phyloP scores from a whole-genome alignment of 2,797 vertebrate species.

The Gymnocypris eckloni region DNA sequence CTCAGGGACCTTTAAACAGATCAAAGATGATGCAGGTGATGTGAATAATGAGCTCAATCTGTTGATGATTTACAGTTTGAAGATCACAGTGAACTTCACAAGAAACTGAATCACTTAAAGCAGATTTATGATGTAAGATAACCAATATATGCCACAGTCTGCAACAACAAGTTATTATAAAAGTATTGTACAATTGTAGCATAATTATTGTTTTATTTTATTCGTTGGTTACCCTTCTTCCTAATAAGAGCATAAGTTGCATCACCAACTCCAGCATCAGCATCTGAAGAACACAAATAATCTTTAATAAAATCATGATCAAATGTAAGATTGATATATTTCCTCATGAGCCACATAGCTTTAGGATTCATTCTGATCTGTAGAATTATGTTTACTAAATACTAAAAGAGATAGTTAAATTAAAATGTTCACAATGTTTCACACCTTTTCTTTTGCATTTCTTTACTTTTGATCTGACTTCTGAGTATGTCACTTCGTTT shows the following conservation, averaged over 20 bases:
- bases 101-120: neutral
- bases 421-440: neutral
- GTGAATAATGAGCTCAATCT: neutral
- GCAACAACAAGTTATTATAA: neutral
- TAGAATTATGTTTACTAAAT: neutral
- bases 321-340: neutral
- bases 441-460: neutral
- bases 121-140: neutral
- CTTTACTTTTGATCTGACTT: neutral
- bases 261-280: neutral
- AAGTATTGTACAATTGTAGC: neutral
- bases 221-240: neutral
- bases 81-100: too few species aligned
- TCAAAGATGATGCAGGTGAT: neutral
- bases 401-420: neutral
- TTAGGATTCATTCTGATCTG: neutral
- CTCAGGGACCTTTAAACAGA: neutral
- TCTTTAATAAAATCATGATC: neutral
- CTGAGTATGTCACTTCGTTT: neutral
- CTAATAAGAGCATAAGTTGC: neutral
- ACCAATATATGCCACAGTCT: neutral
- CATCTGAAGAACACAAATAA: neutral
- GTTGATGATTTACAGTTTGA: neutral
- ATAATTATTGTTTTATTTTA: neutral
- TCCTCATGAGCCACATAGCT: too few species aligned